Evolutionary conservation across 2,113 vertebrate genomes (phyloP).

Genomic region (Psilopsiagon aymara): DNA sequence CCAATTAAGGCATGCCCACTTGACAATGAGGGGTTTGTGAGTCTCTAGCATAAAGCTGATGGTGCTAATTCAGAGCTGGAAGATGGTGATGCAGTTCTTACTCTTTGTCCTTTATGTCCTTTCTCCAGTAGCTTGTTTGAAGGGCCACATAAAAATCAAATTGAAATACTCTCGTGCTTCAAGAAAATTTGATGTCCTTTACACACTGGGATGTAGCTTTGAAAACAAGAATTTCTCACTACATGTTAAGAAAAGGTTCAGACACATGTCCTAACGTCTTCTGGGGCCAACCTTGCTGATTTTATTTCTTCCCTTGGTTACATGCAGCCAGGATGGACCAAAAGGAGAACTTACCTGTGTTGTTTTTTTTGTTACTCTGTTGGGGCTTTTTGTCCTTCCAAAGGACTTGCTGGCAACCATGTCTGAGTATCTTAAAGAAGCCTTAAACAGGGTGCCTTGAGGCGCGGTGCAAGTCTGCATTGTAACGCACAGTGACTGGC

Average conservation of each 20-base stretch:
- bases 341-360: background rate
- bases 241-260: too few relatives aligned
- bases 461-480: background rate
- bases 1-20: background rate
- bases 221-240: too few relatives aligned
- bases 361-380: background rate
- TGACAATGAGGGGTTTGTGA: slow-evolving; percentile 1
- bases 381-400: background rate
- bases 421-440: background rate
- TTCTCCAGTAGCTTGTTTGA: background rate
- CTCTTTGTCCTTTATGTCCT: background rate
- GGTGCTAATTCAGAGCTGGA: rapidly evolving
- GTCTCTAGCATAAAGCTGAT: background rate
- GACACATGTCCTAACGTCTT: background rate
- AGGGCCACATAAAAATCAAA: background rate
- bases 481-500: rapidly evolving
- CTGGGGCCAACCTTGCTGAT: background rate
- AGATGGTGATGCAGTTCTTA: background rate
- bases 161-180: background rate
- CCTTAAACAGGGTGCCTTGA: background rate
- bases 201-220: too few relatives aligned
- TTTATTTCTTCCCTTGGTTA: background rate
- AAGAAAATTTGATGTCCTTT: background rate
- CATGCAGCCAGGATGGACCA: background rate
- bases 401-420: background rate